A percentile compares a stretch with the other conserved stretches of the same genome.
Evolutionary conservation across 2,888 invertebrate species (phyloP).

Genomic region (Julus scandinavius): DNA sequence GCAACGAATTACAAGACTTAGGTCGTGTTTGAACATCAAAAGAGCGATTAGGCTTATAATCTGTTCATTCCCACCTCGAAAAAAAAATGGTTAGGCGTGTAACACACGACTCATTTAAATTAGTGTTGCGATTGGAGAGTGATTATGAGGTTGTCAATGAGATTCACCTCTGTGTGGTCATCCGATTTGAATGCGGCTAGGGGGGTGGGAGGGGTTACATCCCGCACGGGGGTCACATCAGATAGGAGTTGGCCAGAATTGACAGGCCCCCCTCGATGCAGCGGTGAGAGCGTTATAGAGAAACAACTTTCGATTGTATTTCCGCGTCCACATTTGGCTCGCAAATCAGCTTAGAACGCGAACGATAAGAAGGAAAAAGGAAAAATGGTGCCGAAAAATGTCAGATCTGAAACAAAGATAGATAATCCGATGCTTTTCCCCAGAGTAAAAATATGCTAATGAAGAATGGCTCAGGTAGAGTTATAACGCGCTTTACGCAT

Average conservation of each 20-base stretch:
- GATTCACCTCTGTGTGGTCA: not conserved
- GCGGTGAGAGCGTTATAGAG: not conserved
- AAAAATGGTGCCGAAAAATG: not conserved
- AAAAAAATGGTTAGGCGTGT: not conserved
- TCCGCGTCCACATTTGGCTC: not conserved
- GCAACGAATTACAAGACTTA: too few relatives aligned
- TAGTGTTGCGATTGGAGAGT: not conserved
- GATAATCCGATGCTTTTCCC: not conserved
- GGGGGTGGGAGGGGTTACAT: too few relatives aligned
- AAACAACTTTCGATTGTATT: not conserved
- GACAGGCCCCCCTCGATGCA: not conserved
- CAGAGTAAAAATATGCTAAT: not conserved
- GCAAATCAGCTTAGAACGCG: not conserved
- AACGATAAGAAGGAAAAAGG: not conserved
- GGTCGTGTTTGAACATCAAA: too few relatives aligned
- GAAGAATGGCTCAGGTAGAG: not conserved
- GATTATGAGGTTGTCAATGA: not conserved
- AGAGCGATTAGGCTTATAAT: too few relatives aligned
- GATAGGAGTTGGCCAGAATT: too few relatives aligned
- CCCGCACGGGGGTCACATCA: too few relatives aligned
- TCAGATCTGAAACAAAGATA: not conserved
- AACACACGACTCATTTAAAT: not conserved
- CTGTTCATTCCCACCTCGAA: too few relatives aligned
- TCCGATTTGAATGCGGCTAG: not conserved
- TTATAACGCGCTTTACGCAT: not conserved